Percentiles rank a stretch among this genome's conserved stretches.
Evolutionary conservation across 1,140 invertebrate species (phyloP).

Genomic region (Chelonus insularis): DNA sequence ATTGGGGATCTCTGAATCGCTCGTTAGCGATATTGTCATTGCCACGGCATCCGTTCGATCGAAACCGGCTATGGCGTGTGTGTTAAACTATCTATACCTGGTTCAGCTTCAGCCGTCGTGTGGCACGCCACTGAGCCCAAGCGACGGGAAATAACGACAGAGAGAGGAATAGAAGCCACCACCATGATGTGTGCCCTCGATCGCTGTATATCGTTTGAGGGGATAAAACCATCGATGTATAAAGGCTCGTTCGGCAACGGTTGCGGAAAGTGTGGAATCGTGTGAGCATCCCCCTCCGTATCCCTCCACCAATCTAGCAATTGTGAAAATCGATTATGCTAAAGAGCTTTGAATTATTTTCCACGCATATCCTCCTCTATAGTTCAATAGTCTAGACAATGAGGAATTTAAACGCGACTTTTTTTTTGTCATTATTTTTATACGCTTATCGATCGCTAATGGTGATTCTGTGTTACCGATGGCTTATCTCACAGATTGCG

Average conservation of each 20-base stretch:
- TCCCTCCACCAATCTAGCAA: neutral
- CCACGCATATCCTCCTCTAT: neutral
- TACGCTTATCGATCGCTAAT: no score
- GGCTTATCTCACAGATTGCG: no score
- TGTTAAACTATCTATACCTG: neutral
- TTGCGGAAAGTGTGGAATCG: constrained; percentile 9
- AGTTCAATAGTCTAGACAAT: no score
- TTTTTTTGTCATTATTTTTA: no score
- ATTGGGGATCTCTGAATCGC: constrained; percentile 45
- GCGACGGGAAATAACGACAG: neutral
- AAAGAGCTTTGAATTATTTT: constrained; percentile 8
- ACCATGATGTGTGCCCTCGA: neutral
- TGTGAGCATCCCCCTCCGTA: neutral
- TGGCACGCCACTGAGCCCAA: neutral
- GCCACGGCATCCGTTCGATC: constrained; percentile 39
- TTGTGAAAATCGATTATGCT: constrained; percentile 8
- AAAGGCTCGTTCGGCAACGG: constrained; percentile 4
- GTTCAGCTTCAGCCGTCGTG: constrained; percentile 9
- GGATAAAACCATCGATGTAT: neutral
- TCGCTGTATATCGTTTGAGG: neutral
- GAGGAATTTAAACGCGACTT: no score
- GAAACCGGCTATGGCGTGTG: constrained; percentile 19
- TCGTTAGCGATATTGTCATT: constrained; percentile 52
- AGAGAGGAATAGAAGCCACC: neutral
- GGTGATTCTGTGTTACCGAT: no score